phyloP scores from a whole-genome alignment of 2,797 vertebrate genomes.

The Geotrypetes seraphini region DNA sequence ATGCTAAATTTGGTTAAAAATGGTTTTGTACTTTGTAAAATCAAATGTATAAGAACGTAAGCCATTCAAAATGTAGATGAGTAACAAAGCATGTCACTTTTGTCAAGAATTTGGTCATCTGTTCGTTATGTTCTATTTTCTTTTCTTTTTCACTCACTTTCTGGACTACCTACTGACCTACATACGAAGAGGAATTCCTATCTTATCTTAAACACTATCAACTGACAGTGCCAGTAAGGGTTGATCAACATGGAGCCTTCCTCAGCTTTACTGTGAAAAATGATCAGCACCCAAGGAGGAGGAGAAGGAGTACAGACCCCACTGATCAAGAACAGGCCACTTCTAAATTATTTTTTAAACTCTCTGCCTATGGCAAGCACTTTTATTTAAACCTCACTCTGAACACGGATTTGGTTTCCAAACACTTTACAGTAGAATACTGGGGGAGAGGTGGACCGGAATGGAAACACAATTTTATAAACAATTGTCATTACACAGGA shows the following conservation, averaged over 20 bases:
- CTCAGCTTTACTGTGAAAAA: slow-evolving; percentile 97
- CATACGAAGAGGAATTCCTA: slow-evolving; percentile 93
- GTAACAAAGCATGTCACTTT: too few relatives aligned
- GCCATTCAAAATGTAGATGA: too few relatives aligned
- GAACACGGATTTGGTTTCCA: slow-evolving; percentile 88
- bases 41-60: too few relatives aligned
- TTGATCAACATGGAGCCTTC: slow-evolving; percentile 90
- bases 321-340: slow-evolving; percentile 63
- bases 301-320: slow-evolving; percentile 70
- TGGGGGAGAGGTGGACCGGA: slow-evolving; percentile 87
- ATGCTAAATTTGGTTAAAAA: too few relatives aligned
- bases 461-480: slow-evolving; percentile 79
- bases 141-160: slow-evolving; percentile 42
- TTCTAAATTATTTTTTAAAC: slow-evolving; percentile 87
- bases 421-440: slow-evolving; percentile 92
- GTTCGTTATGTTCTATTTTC: slow-evolving; percentile 42
- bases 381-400: slow-evolving; percentile 95
- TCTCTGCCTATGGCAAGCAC: slow-evolving; percentile 95
- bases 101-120: slow-evolving; percentile 30
- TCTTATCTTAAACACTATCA: slow-evolving; percentile 96
- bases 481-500: slow-evolving; percentile 93
- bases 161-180: slow-evolving; percentile 52
- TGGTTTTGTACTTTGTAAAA: too few relatives aligned
- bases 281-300: slow-evolving; percentile 76
- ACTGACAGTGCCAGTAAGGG: slow-evolving; percentile 83